These are phyloP conservation scores for Bhutanitis thaidina DNA, from an alignment of 2,888 invertebrate genomes.

Conservation along the genomic window DNA sequence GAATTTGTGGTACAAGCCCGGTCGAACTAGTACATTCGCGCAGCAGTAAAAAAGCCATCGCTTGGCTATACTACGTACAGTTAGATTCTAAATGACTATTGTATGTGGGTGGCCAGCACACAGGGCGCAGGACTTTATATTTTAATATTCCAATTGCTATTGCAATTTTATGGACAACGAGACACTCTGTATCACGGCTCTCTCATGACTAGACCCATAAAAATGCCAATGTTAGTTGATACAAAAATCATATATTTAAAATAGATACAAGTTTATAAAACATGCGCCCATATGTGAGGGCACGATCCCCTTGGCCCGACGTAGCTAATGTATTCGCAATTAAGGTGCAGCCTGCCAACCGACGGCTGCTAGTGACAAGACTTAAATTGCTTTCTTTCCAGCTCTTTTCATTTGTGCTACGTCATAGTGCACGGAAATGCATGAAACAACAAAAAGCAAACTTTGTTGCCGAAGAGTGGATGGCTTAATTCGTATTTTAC, in stretches of 20 bases:
- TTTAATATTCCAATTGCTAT: not conserved
- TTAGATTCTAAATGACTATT: too few species aligned
- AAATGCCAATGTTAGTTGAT: too few species aligned
- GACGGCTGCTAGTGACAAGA: slow-evolving; percentile 31
- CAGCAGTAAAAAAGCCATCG: too few species aligned
- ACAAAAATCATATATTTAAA: too few species aligned
- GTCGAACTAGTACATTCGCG: too few species aligned
- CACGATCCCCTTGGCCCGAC: slow-evolving; percentile 18
- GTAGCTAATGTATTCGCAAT: slow-evolving; percentile 44
- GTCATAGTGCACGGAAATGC: slow-evolving; percentile 21
- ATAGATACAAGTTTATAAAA: slow-evolving; percentile 17
- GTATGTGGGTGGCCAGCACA: too few species aligned
- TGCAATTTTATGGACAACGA: too few species aligned
- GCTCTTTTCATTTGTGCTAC: slow-evolving; percentile 28
- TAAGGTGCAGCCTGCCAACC: slow-evolving; percentile 36
- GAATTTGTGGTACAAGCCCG: too few species aligned
- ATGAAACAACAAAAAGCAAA: slow-evolving; percentile 16
- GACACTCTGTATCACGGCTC: too few species aligned
- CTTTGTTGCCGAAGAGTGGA: slow-evolving; percentile 10
- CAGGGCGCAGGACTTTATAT: too few species aligned
- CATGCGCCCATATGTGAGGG: slow-evolving; percentile 22
- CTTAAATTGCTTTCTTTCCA: slow-evolving; percentile 35
- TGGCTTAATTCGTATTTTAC: slow-evolving; percentile 21
- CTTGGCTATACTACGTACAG: too few species aligned
- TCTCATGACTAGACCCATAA: too few species aligned